phyloP scores from a whole-genome alignment of 2,797 vertebrate genomes.

The Scarus forsteni region DNA sequence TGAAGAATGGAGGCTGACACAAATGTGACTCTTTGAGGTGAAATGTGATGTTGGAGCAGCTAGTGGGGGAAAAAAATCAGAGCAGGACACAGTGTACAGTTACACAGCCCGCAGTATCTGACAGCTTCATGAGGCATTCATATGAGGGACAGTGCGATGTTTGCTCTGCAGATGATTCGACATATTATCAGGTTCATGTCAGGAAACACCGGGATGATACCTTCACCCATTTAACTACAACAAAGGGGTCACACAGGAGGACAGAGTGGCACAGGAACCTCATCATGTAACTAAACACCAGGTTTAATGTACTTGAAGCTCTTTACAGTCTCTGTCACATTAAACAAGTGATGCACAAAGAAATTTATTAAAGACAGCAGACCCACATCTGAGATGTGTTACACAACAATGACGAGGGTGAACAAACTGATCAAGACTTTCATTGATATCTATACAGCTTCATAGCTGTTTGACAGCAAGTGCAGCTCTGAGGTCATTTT shows the following conservation, averaged over 20 bases:
- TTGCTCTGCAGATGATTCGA: slow-evolving; percentile 37
- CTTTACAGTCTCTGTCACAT: neutral
- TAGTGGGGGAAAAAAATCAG: neutral
- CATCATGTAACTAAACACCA: neutral
- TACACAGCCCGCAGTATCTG: slow-evolving; percentile 25
- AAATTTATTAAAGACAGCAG: neutral
- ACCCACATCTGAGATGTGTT: neutral
- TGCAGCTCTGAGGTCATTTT: neutral
- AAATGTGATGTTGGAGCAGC: slow-evolving; percentile 3
- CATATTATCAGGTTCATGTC: slow-evolving; percentile 14
- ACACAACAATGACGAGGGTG: neutral
- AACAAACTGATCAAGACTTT: neutral
- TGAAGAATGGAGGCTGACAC: slow-evolving; percentile 34
- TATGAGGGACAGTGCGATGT: slow-evolving; percentile 25
- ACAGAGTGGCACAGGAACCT: neutral
- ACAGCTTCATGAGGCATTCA: slow-evolving; percentile 54
- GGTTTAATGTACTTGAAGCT: neutral
- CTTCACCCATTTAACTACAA: slow-evolving; percentile 1
- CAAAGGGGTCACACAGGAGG: neutral
- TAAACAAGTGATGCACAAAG: neutral
- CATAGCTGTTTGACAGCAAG: neutral
- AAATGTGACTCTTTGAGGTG: slow-evolving; percentile 33
- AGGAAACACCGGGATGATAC: slow-evolving; percentile 5
- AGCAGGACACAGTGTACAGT: slow-evolving; percentile 25
- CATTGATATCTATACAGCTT: neutral